Evolutionary conservation across 2,797 vertebrate species (phyloP).

Genomic region (Gorsachius magnificus): DNA sequence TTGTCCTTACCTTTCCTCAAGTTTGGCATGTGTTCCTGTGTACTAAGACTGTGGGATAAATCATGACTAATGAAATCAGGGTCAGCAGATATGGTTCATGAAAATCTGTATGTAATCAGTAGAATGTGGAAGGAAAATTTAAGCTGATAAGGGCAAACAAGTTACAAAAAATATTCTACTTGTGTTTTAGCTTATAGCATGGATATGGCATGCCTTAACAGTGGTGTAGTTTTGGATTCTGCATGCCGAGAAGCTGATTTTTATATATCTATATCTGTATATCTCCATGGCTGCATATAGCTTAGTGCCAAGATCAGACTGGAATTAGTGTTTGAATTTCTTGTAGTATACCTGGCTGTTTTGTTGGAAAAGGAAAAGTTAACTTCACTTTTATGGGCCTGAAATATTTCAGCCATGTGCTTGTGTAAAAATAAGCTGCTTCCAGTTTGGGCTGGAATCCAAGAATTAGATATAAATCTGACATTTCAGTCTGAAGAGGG

Average conservation of each 20-base stretch:
- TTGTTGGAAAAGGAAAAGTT: neutral
- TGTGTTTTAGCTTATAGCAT: neutral
- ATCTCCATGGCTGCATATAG: neutral
- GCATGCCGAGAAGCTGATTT: neutral
- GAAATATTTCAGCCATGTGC: neutral
- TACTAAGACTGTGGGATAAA: neutral
- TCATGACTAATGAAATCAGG: neutral
- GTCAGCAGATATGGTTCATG: neutral
- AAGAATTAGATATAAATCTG: neutral
- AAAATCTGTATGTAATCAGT: neutral
- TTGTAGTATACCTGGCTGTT: neutral
- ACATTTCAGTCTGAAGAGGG: neutral
- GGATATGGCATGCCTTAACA: neutral
- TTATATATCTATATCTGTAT: neutral
- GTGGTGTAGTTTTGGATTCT: neutral
- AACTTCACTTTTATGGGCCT: neutral
- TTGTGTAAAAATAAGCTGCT: neutral
- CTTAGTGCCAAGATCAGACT: neutral
- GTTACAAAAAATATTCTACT: neutral
- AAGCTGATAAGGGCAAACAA: neutral
- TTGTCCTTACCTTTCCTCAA: neutral
- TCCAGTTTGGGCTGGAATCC: neutral
- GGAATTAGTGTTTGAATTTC: neutral
- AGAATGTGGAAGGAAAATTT: neutral
- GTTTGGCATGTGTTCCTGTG: neutral